Base-by-base conservation (phyloP, 2,797 vertebrate genomes). In the Malacoraja senta region DNA sequence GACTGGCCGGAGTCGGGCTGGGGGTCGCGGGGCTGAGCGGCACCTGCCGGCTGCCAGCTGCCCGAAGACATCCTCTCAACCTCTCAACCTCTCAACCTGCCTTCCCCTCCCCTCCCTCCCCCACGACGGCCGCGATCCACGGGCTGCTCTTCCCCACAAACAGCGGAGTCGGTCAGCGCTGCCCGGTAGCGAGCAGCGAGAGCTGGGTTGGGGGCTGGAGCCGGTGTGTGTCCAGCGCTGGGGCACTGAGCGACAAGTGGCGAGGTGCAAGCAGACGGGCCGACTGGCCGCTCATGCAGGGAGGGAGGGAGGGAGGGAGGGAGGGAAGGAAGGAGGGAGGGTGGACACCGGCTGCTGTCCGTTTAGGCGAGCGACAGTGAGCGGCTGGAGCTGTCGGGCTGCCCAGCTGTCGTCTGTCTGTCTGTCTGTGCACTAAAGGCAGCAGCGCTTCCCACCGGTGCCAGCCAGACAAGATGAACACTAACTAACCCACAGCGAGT, bases 1-100 rank as follows among this genome's bases (percentile, higher is more conserved):
- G 97, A 98, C 94, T 93, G 96, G 7, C 95, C 96, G 0, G 71
- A n/a, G 9, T 13, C 63, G 2, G 8, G 90, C 8, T 15, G 9
- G 3, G 26, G 72, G 24, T 15, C 90, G 44, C 1, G 38, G 71
- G 29, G n/a, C 0, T 6, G 32, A 7, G 2, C 44, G 24, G 81
- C 81, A 71, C 2, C 93, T 32, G 13, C 65, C 72, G 26, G 61
- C 13, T 58, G 35, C 9, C 71, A 7, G 12, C 29, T 10, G 21
- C 19, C 71, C 26, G 90, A 92, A 74, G 71, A 24, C 90, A 92
- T 93, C 15, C 35, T 71, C 58, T 2, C 17, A 4, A 3, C 32
- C 84, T 29, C 44, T 44, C 84, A 9, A 65, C 63, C 63, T 15
- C 9, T 15, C 63, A n/a, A n/a, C n/a, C n/a, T n/a, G n/a, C n/a